phyloP scores from a whole-genome alignment of 1,140 invertebrate species.

The Camponotus vicinus region DNA sequence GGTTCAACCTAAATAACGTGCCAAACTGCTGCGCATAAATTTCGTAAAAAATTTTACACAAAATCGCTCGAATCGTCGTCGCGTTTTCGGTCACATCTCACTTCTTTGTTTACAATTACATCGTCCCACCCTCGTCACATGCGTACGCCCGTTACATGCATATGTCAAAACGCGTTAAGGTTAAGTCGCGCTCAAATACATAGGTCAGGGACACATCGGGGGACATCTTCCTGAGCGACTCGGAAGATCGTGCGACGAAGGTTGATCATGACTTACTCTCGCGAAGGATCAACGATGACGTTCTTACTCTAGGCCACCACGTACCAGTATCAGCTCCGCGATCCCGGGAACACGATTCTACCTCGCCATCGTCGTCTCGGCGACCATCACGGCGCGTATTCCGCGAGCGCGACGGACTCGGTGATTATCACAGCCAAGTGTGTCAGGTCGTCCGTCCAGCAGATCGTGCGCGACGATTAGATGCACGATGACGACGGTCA shows the following conservation, averaged over 20 bases:
- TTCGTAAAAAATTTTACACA: no score
- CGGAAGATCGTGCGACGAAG: not conserved
- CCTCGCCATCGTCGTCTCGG: conserved; percentile 52
- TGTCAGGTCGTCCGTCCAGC: conserved; percentile 23
- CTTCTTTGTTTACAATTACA: conserved; percentile 46
- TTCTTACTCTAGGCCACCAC: not conserved
- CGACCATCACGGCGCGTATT: conserved; percentile 4
- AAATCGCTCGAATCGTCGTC: not conserved
- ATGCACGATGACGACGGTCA: conserved; percentile 59
- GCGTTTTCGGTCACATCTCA: not conserved
- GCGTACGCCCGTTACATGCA: conserved; percentile 37
- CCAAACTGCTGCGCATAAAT: not conserved
- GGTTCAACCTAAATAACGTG: not conserved
- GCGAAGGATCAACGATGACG: not conserved
- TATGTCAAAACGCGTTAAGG: conserved; percentile 55
- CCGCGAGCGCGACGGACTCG: conserved; percentile 2
- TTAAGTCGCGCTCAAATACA: conserved; percentile 18
- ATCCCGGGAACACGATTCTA: conserved; percentile 53
- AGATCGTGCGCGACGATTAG: conserved; percentile 56
- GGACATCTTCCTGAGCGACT: no score
- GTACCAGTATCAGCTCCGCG: conserved; percentile 33
- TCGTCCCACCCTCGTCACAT: not conserved
- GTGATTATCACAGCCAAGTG: conserved; percentile 47
- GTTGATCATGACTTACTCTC: not conserved
- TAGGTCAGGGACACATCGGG: no score